These are phyloP conservation scores for Nansenia antarctica DNA, from an alignment of 2,113 vertebrate species.

Conservation along the genomic window DNA sequence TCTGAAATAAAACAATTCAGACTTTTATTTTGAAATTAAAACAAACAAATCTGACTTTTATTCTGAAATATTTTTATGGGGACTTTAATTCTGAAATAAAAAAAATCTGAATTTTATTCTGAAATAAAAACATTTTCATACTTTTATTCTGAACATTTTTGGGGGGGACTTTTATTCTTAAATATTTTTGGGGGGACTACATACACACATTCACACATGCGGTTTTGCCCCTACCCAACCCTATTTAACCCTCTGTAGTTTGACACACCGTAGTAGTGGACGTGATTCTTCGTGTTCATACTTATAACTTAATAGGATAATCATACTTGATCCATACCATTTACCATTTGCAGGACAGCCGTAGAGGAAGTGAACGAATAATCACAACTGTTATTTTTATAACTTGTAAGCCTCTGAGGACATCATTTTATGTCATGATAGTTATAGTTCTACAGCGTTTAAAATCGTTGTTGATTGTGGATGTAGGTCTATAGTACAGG, in stretches of 20 bases:
- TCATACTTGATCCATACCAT: constrained; percentile 35
- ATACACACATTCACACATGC: no score
- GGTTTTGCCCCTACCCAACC: no score
- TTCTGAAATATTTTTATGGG: no score
- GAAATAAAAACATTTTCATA: no score
- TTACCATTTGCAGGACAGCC: constrained; percentile 27
- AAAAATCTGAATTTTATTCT: no score
- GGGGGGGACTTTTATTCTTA: no score
- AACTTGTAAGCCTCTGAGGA: constrained; percentile 38
- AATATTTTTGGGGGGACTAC: no score
- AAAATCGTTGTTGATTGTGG: constrained; percentile 66
- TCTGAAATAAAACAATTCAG: no score
- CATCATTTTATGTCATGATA: constrained; percentile 48
- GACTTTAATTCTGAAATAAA: no score
- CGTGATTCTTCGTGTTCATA: constrained; percentile 35
- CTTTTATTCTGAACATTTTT: no score
- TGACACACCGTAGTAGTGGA: constrained; percentile 31
- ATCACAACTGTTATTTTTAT: constrained; percentile 49
- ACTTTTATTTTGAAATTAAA: no score
- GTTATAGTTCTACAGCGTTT: constrained; percentile 47
- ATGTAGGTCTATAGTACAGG: constrained; percentile 58
- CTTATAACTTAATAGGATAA: constrained; percentile 36
- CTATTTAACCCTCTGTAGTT: constrained; percentile 25
- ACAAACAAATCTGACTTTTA: no score
- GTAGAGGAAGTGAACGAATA: constrained; percentile 55